Base-by-base conservation (phyloP, 2,113 vertebrate genomes). In the Datnioides undecimradiatus region DNA sequence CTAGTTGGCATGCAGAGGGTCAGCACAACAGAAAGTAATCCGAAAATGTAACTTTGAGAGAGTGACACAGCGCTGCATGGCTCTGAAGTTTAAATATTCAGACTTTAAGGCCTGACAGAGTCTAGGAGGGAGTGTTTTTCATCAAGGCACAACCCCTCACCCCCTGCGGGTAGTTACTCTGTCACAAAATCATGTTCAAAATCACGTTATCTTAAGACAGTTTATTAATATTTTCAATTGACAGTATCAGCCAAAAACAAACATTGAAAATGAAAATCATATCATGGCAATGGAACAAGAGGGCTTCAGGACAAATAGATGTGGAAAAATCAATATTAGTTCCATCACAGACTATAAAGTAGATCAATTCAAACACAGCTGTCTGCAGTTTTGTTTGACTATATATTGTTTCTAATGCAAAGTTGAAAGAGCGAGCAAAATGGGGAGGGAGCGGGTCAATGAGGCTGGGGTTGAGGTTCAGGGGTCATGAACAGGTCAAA, bases 221-320 rank as follows among this genome's bases (percentile, higher is more conserved):
- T 95, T 95, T 94, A 95, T 94, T 95, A 34, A 88, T 90, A 79
- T 88, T 92, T 88, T 88, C 79, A 90, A 73, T 92, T 82, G 89
- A 95, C 91, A 94, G 87, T 87, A 88, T 92, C 86, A 94, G 93
- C 90, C 91, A 88, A 93, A 93, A 91, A 84, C 82, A 88, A 85
- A 87, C 72, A 78, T 55, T 86, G 82, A 84, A 90, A 91, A 86
- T 82, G 11, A 80, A 77, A 88, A 92, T 84, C 55, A 65, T 78
- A 83, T 79, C 43, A 80, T 70, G 72, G 69, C 73, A 62, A 84
- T 55, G 74, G 83, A 85, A 69, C 73, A 63, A 40, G 25, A 90
- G 27, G 62, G 43, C 57, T 79, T 77, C 40, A 80, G 62, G 59
- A 76, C 75, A 82, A 82, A 70, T n/a, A 64, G 36, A 74, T 29